Evolutionary conservation across 1,140 invertebrate genomes (phyloP).

Genomic region (Drosophila cardini): DNA sequence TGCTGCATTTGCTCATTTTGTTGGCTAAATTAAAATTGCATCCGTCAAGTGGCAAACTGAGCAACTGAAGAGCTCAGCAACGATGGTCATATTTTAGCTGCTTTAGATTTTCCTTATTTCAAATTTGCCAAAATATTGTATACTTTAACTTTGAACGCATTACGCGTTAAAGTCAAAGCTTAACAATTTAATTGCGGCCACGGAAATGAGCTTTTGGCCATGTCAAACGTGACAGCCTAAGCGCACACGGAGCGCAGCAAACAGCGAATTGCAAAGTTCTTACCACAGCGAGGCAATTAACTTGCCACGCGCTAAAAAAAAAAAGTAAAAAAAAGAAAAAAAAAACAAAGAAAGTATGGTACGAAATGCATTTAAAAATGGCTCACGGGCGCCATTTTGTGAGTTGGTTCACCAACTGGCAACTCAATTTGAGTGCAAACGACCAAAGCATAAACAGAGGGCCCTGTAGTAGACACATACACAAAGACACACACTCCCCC

Average conservation of each 20-base stretch:
- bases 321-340: constrained; percentile 11
- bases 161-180: constrained; percentile 41
- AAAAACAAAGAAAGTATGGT: constrained; percentile 32
- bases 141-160: constrained; percentile 4
- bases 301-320: constrained; percentile 16
- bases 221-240: constrained; percentile 48
- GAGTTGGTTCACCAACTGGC: constrained; percentile 27
- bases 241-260: constrained; percentile 2
- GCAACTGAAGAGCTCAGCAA: constrained; percentile 18
- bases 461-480: constrained; percentile 15
- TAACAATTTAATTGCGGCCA: constrained; percentile 74
- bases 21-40: constrained; percentile 79
- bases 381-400: constrained; percentile 47
- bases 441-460: constrained; percentile 48
- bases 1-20: constrained; percentile 66
- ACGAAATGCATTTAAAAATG: constrained; percentile 46
- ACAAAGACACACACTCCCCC: constrained; percentile 1
- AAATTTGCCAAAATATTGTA: constrained; percentile 1
- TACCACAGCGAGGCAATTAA: constrained; percentile 40
- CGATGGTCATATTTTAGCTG: constrained; percentile 8
- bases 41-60: constrained; percentile 55
- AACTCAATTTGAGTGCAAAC: constrained; percentile 59
- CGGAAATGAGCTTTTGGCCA: constrained; percentile 69
- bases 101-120: constrained; percentile 18
- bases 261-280: not conserved